These are phyloP conservation scores for Lamellibrachia columna DNA, from an alignment of 2,888 invertebrate genomes.

Conservation along the genomic window DNA sequence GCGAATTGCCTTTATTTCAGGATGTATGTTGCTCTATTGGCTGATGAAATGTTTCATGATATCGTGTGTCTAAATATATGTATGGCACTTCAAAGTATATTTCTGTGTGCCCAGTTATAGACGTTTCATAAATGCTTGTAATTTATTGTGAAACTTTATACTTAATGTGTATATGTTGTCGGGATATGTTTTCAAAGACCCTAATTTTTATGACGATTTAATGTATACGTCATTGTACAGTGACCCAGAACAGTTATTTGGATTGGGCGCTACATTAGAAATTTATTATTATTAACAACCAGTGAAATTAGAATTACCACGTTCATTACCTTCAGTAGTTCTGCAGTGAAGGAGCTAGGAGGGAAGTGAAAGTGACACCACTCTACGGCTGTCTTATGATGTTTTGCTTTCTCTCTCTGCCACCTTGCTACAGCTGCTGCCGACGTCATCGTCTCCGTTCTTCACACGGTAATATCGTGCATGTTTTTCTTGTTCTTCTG, in stretches of 20 bases:
- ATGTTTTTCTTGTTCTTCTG: constrained; percentile 16
- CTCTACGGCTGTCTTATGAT: not conserved
- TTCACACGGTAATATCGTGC: constrained; percentile 3
- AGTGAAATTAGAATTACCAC: too few species aligned
- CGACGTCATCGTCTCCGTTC: not conserved
- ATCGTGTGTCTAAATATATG: not conserved
- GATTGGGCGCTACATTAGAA: too few species aligned
- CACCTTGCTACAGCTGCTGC: not conserved
- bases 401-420: not conserved
- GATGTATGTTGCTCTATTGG: constrained; percentile 16
- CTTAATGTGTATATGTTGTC: not conserved
- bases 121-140: too few species aligned
- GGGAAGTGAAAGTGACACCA: not conserved
- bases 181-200: not conserved
- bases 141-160: too few species aligned
- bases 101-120: not conserved
- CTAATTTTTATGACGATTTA: not conserved
- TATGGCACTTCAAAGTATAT: not conserved
- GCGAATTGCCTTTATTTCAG: constrained; percentile 9
- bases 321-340: not conserved
- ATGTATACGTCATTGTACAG: too few species aligned
- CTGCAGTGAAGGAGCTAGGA: not conserved
- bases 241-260: too few species aligned
- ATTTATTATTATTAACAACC: too few species aligned
- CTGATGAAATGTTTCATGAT: constrained; percentile 16